Evolutionary conservation across 2,113 vertebrate genomes (phyloP), one percentile per base, ranked within the genome.

Genomic region (Arothron firmamentum): DNA sequence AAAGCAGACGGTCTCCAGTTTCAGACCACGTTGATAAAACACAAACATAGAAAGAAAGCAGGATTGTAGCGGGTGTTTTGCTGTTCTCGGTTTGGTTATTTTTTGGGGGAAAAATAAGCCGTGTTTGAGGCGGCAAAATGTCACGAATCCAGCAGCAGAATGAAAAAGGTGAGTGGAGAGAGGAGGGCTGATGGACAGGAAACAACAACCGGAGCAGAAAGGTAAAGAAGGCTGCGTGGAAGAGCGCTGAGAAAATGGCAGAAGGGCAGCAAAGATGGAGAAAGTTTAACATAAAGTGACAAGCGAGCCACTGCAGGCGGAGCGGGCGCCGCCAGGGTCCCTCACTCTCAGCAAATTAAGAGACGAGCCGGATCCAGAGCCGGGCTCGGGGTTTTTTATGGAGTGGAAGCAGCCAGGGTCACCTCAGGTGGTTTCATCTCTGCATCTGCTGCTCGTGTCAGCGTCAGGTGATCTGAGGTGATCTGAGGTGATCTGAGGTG

Each of bases 231-330:
- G 72, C 71, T 59, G 42, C 69, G 11, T 21, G 17, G 61, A 69
- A 53, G 45, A 65, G 58, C 2, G 2, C 18, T 43, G 53, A 58
- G 53, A 5, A 5, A 52, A 16, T 6, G 1, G 47, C 57, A 56
- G 73, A 79, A 79, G 73, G 65, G 15, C 62, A 54, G 51, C 57
- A 43, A 59, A 70, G 74, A 79, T 77, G 52, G 10, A 60, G 23
- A 25, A 45, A 52, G 31, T 51, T n/a, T 14, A 52, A 61, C 52
- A 38, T 47, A 21, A 58, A 72, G 55, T 6, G 45, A 67, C 58
- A 67, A 49, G 45, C 15, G 2, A 47, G 45, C 45, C 45, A 13
- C 45, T 8, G 5, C 45, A 11, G 45, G 45, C n/a, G 4, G 45
- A 47, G 15, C 45, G 7, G n/a, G 45, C 15, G 45, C 15, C 45